Evolutionary conservation across 2,888 invertebrate species (phyloP), one percentile per base, ranked within the genome.

Genomic region (Drosophila putrida): DNA sequence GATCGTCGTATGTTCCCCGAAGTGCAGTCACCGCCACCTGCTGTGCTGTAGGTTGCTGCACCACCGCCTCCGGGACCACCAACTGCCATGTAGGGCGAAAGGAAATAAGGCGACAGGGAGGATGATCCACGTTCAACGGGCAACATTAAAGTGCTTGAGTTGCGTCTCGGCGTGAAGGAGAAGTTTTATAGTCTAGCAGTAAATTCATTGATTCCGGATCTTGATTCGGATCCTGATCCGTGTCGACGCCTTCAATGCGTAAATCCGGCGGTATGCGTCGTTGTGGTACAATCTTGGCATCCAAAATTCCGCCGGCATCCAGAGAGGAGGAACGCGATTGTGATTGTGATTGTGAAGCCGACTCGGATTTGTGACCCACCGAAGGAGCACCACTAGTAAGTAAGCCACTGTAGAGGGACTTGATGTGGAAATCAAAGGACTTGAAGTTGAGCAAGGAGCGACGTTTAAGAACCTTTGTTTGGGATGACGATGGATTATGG

Each of bases 361-460:
- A 46, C 36, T 74, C 81, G 8, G 63, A n/a, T 15, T 63, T 75
- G n/a, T 41, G 35, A 28, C 49, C 59, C 33, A 44, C 39, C 11
- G 39, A 20, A 0, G 66, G 33, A 6, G n/a, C 38, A 0, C 54
- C 65, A 20, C 27, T 38, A 0, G 57, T 44, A 4, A 90, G 90
- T 38, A 92, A 66, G 4, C 92, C 92, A n/a, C 90, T 88, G 74
- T 93, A 92, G 15, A 93, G 67, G 0, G 92, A 91, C 71, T 92
- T 92, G 39, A 93, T 84, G 69, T 92, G 92, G 67, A 92, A 92
- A 74, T 93, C 93, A 36, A 93, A 90, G 4, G 92, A 92, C 77
- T 91, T 90, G 70, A 93, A 93, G 60, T 91, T 93, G 60, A 93
- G 90, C 71, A 92, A 69, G 6, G 91, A 91, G 59, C 89, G 88